These are phyloP conservation scores for Scaeva pyrastri DNA, from an alignment of 2,888 invertebrate species.

Conservation along the genomic window DNA sequence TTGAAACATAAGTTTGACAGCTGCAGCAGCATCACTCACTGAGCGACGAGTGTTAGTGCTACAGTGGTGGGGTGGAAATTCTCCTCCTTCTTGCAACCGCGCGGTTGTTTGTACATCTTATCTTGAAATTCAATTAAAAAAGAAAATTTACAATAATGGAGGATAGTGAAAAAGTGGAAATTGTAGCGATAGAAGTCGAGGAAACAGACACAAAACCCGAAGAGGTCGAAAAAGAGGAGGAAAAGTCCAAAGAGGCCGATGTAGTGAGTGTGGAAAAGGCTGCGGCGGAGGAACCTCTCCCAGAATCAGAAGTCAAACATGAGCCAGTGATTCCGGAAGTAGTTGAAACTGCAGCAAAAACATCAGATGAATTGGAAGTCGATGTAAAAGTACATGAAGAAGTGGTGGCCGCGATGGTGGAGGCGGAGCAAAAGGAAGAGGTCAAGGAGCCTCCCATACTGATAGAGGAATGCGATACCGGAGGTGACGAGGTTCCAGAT, in stretches of 20 bases:
- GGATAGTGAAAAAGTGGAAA: slow-evolving; percentile 49
- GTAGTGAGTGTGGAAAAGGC: neutral
- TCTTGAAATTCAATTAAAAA: slow-evolving; percentile 36
- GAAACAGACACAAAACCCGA: slow-evolving; percentile 3
- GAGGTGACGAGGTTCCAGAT: slow-evolving; percentile 59
- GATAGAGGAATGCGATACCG: slow-evolving; percentile 64
- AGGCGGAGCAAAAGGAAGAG: neutral
- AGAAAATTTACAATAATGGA: slow-evolving; percentile 47
- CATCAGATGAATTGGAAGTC: neutral
- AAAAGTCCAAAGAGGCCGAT: neutral
- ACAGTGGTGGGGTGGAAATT: slow-evolving; percentile 46
- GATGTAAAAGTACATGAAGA: neutral
- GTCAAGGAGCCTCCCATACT: neutral
- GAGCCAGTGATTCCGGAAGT: slow-evolving; percentile 2
- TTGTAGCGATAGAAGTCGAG: slow-evolving; percentile 2
- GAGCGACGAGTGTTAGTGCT: slow-evolving; percentile 13
- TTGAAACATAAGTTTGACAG: slow-evolving; percentile 58
- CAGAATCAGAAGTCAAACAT: neutral
- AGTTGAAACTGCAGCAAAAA: neutral
- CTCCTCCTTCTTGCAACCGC: slow-evolving; percentile 58
- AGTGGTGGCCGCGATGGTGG: neutral
- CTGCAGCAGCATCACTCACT: slow-evolving; percentile 30
- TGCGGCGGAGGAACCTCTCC: neutral
- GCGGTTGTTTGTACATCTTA: slow-evolving; percentile 61
- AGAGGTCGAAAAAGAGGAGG: neutral